Evolutionary conservation across 2,888 invertebrate species (phyloP).

Genomic region (Cephonodes hylas): DNA sequence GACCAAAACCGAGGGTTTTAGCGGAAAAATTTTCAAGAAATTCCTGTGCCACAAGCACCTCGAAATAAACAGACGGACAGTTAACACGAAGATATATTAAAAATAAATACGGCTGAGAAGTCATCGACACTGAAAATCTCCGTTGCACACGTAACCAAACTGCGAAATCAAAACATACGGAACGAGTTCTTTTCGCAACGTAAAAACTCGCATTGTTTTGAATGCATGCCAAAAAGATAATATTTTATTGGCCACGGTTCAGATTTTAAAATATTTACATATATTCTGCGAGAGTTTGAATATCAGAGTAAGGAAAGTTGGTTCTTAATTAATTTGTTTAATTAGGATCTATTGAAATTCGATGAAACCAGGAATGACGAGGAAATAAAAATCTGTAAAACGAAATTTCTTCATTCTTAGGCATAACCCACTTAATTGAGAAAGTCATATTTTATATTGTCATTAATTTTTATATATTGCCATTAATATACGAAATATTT

Average conservation of each 20-base stretch:
- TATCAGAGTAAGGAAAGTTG: neutral
- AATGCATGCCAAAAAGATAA: slow-evolving; percentile 15
- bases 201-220: slow-evolving; percentile 13
- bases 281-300: neutral
- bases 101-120: slow-evolving; percentile 11
- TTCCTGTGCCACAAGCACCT: neutral
- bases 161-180: slow-evolving; percentile 9
- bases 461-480: too few species aligned
- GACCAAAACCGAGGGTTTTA: neutral
- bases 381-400: too few species aligned
- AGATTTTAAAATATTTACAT: slow-evolving; percentile 10
- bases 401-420: too few species aligned
- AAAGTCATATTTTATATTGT: too few species aligned
- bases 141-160: slow-evolving; percentile 45
- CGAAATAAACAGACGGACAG: neutral
- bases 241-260: slow-evolving; percentile 13
- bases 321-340: neutral
- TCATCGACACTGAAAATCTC: slow-evolving; percentile 26
- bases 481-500: too few species aligned
- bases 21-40: neutral
- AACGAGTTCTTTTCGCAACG: slow-evolving; percentile 1
- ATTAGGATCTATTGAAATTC: neutral
- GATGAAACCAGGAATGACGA: too few species aligned
- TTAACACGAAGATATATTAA: neutral
- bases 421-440: too few species aligned